Evolutionary conservation across 2,113 vertebrate genomes (phyloP).

Genomic region (Felis catus): DNA sequence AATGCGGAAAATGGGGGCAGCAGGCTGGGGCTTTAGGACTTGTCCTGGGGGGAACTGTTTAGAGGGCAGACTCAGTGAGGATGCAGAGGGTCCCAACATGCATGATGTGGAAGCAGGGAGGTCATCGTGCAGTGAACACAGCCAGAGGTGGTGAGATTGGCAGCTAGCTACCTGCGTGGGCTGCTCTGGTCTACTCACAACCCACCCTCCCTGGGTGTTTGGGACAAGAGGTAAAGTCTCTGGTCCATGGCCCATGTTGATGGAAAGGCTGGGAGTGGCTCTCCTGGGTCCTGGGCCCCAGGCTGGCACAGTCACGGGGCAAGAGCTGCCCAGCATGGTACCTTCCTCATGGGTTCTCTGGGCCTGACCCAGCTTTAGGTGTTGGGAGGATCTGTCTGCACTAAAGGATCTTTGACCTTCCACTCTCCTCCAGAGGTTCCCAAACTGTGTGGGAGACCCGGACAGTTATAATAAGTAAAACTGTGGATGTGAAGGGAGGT

Average conservation of each 20-base stretch:
- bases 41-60: not conserved
- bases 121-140: not conserved
- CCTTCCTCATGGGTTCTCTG: not conserved
- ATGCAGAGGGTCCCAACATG: not conserved
- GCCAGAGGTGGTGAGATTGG: not conserved
- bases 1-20: too few species aligned
- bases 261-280: not conserved
- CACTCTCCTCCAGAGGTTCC: not conserved
- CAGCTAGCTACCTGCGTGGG: not conserved
- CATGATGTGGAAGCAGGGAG: accelerated
- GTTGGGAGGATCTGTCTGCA: not conserved
- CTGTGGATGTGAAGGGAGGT: not conserved
- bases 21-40: not conserved
- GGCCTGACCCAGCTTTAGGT: not conserved
- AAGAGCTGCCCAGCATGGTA: not conserved
- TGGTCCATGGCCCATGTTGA: not conserved
- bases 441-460: not conserved
- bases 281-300: not conserved
- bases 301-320: not conserved
- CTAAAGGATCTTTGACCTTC: not conserved
- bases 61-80: not conserved
- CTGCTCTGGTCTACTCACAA: not conserved
- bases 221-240: not conserved
- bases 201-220: not conserved
- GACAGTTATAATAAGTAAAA: not conserved